These are phyloP conservation scores for Heliconius sara DNA, from an alignment of 2,888 invertebrate genomes.

Conservation along the genomic window DNA sequence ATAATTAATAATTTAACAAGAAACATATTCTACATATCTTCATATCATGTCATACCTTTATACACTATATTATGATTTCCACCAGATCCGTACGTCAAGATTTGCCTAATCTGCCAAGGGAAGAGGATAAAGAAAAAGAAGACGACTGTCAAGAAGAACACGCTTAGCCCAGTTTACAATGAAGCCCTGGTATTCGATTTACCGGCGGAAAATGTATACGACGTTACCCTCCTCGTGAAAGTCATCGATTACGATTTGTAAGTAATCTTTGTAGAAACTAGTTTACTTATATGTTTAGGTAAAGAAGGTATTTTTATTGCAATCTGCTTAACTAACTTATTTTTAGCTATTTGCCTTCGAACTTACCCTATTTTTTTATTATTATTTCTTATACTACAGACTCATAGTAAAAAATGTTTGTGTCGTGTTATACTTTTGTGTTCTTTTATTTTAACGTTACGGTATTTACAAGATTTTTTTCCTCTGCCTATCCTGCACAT, in stretches of 20 bases:
- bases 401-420: too few species aligned
- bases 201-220: conserved; percentile 91
- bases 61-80: conserved; percentile 19
- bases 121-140: conserved; percentile 97
- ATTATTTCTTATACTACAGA: too few species aligned
- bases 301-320: conserved; percentile 19
- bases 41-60: too few species aligned
- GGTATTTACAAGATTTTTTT: too few species aligned
- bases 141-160: conserved; percentile 94
- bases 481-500: too few species aligned
- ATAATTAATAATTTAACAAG: too few species aligned
- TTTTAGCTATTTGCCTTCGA: neutral
- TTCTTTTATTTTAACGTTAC: too few species aligned
- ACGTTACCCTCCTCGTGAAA: conserved; percentile 92
- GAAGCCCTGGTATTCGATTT: conserved; percentile 97
- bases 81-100: conserved; percentile 96
- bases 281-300: too few species aligned
- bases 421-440: too few species aligned
- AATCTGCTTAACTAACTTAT: neutral
- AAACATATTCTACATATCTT: too few species aligned
- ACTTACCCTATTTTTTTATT: neutral
- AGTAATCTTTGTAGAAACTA: conserved; percentile 48
- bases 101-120: conserved; percentile 93
- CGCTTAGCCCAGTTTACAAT: conserved; percentile 94
- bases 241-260: conserved; percentile 96